Conservation (phyloP, 2,797 vertebrate genomes). For the Hypotaenidia philippensis region DNA sequence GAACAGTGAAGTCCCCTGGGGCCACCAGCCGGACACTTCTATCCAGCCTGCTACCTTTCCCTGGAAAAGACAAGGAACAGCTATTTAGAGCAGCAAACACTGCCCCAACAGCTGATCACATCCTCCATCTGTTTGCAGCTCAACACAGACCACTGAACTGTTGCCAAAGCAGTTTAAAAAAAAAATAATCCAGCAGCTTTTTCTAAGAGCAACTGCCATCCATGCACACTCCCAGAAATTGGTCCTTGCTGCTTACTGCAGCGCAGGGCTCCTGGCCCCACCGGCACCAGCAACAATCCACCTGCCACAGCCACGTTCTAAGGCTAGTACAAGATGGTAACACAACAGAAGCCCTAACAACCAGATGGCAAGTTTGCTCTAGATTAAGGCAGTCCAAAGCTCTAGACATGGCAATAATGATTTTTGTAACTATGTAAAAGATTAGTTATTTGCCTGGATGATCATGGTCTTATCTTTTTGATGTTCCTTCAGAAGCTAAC, state of each 20-base stretch:
- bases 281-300: neutral
- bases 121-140: conserved; percentile 50
- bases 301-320: neutral
- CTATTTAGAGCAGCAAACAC: conserved; percentile 47
- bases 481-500: neutral
- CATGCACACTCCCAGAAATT: neutral
- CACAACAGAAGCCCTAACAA: neutral
- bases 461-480: neutral
- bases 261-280: neutral
- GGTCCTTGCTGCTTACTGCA: fast-evolving
- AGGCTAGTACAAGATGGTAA: neutral
- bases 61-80: conserved; percentile 20
- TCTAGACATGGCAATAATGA: neutral
- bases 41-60: neutral
- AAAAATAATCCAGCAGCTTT: neutral
- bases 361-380: neutral
- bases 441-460: neutral
- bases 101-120: conserved; percentile 65
- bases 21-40: neutral
- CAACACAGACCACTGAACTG: conserved; percentile 32
- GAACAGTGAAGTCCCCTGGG: neutral
- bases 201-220: neutral
- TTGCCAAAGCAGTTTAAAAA: conserved; percentile 24
- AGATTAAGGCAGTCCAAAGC: neutral
- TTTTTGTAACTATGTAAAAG: neutral